Evolutionary conservation across 2,113 vertebrate species (phyloP).

Genomic region (Puntigrus tetrazona): DNA sequence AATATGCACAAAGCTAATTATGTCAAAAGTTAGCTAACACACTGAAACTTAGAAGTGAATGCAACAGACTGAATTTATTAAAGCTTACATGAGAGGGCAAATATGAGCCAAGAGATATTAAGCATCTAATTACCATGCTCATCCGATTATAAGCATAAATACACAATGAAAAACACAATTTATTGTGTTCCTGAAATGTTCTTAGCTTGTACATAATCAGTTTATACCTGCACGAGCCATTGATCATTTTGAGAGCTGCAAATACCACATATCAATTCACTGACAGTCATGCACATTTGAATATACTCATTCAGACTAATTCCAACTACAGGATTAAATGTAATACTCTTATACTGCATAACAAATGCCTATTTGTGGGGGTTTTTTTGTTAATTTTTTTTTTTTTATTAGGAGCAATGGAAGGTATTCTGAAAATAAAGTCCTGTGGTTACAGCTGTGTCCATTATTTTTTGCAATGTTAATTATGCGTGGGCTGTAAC

Average conservation of each 20-base stretch:
- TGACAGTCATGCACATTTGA: slow-evolving; percentile 24
- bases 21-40: slow-evolving; percentile 6
- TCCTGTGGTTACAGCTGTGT: slow-evolving; percentile 10
- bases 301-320: slow-evolving; percentile 14
- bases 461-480: background rate
- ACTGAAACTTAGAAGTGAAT: slow-evolving; percentile 37
- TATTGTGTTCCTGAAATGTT: slow-evolving; percentile 24
- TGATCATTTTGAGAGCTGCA: slow-evolving; percentile 24
- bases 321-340: background rate
- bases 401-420: background rate
- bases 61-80: slow-evolving; percentile 68
- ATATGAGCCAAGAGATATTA: slow-evolving; percentile 43
- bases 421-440: slow-evolving; percentile 4
- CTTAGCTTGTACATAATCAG: slow-evolving; percentile 26
- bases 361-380: background rate
- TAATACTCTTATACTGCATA: background rate
- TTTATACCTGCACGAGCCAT: slow-evolving; percentile 19
- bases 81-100: slow-evolving; percentile 49
- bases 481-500: background rate
- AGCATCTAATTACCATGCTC: slow-evolving; percentile 44
- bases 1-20: background rate
- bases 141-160: slow-evolving; percentile 30
- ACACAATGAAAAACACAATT: slow-evolving; percentile 20
- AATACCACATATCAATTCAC: background rate
- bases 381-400: too few species aligned